A percentile compares a stretch with the other conserved stretches of the same genome.
These are phyloP conservation scores for Dicentrarchus labrax DNA, from an alignment of 2,113 vertebrate genomes.

Conservation along the genomic window DNA sequence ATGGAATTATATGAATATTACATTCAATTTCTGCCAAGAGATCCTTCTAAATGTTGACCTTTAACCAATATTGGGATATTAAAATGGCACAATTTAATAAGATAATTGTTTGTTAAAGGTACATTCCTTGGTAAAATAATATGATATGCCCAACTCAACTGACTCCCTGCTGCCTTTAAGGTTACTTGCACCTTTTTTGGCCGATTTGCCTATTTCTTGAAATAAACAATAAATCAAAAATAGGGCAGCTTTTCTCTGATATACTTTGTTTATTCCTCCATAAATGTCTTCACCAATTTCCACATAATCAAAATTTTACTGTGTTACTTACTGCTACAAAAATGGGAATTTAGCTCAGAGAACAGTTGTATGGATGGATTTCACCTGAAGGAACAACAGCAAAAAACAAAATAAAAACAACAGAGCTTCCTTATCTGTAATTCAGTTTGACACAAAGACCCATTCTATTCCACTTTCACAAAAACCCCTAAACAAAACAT, in stretches of 20 bases:
- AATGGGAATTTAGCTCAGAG: background rate
- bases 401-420: background rate
- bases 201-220: background rate
- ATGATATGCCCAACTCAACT: background rate
- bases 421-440: background rate
- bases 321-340: background rate
- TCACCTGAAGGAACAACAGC: background rate
- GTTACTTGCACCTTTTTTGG: background rate
- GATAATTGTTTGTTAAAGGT: no score
- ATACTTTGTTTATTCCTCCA: background rate
- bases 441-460: slow-evolving; percentile 6
- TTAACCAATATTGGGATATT: no score
- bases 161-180: background rate
- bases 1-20: no score
- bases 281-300: background rate
- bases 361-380: background rate
- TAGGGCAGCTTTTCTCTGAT: background rate
- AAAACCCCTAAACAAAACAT: background rate
- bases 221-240: background rate
- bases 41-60: no score
- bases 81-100: no score
- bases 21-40: no score
- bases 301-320: background rate
- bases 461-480: background rate
- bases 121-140: no score